phyloP scores from a whole-genome alignment of 2,888 invertebrate genomes.

The Eumerus sabulonum region DNA sequence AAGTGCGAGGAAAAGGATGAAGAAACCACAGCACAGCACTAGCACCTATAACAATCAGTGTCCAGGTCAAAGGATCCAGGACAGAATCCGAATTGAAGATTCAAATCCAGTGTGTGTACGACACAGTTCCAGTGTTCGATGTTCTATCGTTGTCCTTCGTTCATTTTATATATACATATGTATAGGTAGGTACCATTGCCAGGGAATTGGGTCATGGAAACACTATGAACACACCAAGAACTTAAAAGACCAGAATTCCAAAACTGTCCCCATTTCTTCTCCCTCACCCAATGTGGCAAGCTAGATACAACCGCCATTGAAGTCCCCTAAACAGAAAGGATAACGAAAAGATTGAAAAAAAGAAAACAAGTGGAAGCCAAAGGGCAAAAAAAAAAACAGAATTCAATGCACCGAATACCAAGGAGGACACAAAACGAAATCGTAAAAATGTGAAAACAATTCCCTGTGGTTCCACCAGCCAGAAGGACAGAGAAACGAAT shows the following conservation, averaged over 20 bases:
- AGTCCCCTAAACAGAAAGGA: conserved; percentile 21
- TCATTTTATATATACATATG: conserved; percentile 23
- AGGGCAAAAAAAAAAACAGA: conserved; percentile 36
- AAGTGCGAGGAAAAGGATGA: neutral
- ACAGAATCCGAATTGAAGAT: conserved; percentile 59
- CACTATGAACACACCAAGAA: conserved; percentile 20
- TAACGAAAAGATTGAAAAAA: conserved; percentile 10
- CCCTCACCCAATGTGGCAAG: too few species aligned
- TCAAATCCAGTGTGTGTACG: conserved; percentile 51
- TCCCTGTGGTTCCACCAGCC: conserved; percentile 54
- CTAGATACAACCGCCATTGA: too few species aligned
- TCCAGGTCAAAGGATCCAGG: conserved; percentile 61
- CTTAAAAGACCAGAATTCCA: conserved; percentile 41
- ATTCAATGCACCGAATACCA: conserved; percentile 52
- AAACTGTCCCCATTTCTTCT: conserved; percentile 16
- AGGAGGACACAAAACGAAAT: conserved; percentile 43
- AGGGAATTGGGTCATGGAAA: conserved; percentile 59
- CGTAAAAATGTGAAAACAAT: conserved; percentile 57
- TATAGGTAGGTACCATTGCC: conserved; percentile 14
- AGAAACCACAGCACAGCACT: neutral
- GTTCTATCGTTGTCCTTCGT: conserved; percentile 31
- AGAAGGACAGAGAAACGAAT: conserved; percentile 37
- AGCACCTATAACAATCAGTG: conserved; percentile 62
- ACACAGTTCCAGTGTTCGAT: conserved; percentile 36
- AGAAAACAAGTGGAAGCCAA: too few species aligned